phyloP scores from a whole-genome alignment of 2,113 vertebrate genomes.

The Sander vitreus region DNA sequence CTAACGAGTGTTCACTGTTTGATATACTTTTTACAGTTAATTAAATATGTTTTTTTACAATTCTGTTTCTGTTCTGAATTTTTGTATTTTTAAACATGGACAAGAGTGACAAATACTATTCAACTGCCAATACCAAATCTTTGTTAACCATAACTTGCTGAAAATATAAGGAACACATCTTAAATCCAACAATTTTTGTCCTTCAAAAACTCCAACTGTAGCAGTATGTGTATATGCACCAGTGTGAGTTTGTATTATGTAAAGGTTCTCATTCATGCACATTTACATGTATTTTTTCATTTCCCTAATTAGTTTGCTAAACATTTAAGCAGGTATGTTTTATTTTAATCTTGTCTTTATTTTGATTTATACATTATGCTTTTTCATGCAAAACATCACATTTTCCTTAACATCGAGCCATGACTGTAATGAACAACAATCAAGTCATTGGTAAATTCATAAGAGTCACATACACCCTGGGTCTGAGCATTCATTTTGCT shows the following conservation, averaged over 20 bases:
- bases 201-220: neutral
- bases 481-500: neutral
- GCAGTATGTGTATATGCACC: neutral
- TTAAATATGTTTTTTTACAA: neutral
- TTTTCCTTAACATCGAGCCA: constrained; percentile 19
- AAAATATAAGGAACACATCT: neutral
- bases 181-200: neutral
- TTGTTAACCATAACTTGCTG: neutral
- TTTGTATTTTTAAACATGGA: neutral
- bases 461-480: neutral
- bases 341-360: constrained; percentile 18
- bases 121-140: neutral
- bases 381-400: neutral
- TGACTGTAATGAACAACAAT: constrained; percentile 34
- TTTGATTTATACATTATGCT: constrained; percentile 1
- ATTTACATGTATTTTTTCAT: neutral
- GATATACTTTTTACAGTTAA: neutral
- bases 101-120: neutral
- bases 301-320: neutral
- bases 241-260: neutral
- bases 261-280: neutral
- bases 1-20: neutral
- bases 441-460: neutral
- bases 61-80: neutral
- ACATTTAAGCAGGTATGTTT: neutral